Evolutionary conservation across 2,113 vertebrate species (phyloP), one percentile per base, ranked within the genome.

Genomic region (Halichoeres trimaculatus): DNA sequence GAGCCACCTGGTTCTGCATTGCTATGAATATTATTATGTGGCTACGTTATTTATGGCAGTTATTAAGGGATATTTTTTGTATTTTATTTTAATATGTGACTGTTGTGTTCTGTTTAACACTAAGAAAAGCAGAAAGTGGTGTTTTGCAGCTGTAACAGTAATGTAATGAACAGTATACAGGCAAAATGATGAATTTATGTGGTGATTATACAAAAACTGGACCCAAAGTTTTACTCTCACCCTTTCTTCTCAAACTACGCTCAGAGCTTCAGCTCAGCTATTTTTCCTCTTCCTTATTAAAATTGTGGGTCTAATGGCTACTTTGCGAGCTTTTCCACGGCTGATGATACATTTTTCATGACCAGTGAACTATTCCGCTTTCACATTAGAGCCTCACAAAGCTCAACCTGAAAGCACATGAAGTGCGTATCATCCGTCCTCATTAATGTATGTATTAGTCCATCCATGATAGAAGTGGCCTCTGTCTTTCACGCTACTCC

Each of bases 371-470:
- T 86, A 47, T 84, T 87, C 75, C 51, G 50, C 74, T 86, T 89
- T 88, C 64, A 76, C 76, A 85, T 83, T 77, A 82, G 30, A 51
- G 38, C 59, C 35, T 19, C 38, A 38, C 78, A 76, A 85, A 82
- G 82, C 70, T 16, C 38, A 83, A 70, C 48, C 62, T 75, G 79
- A 86, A 83, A 85, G 80, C 82, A 80, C 85, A 85, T 19, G 68
- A 84, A 67, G 79, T 65, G 85, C 60, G 66, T 53, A 80, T 89
- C 60, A 84, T 61, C 78, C 55, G 20, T 48, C 76, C 78, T 85
- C 78, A 89, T 91, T 88, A 89, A 90, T 80, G 85, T 80, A 91
- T 90, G 80, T 76, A 89, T 78, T 45, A 20, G 57, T 36, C 72
- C 79, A 66, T 77, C 51, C 60, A 45, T 14, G 56, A 64, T 22